phyloP scores from a whole-genome alignment of 2,888 invertebrate genomes.

The Macrophya annulata region DNA sequence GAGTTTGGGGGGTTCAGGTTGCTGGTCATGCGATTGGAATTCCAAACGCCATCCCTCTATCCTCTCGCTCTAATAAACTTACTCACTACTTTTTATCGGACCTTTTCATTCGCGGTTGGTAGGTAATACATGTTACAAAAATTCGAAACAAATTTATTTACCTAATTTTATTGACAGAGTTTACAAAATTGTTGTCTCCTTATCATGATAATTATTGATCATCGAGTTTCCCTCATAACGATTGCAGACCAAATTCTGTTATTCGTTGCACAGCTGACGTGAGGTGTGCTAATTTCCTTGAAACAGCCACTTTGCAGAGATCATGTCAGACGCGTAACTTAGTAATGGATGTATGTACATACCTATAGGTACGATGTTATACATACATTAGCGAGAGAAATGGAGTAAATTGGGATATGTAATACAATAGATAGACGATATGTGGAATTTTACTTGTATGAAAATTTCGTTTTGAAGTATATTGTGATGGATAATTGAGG shows the following conservation, averaged over 20 bases:
- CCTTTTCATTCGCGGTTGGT: not conserved
- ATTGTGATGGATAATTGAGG: not conserved
- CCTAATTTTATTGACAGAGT: not conserved
- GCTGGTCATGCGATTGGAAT: conserved; percentile 46
- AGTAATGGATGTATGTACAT: not conserved
- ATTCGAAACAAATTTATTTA: not conserved
- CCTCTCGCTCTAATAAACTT: not conserved
- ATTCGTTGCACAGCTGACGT: not conserved
- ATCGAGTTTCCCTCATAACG: too few relatives aligned
- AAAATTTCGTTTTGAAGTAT: not conserved
- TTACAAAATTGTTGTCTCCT: too few relatives aligned
- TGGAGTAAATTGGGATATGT: not conserved
- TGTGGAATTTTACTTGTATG: not conserved
- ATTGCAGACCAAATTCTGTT: not conserved
- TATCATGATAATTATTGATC: too few relatives aligned
- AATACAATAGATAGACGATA: not conserved
- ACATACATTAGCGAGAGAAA: not conserved
- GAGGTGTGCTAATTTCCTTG: not conserved
- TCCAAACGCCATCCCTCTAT: conserved; percentile 37
- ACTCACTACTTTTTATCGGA: not conserved
- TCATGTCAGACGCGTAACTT: not conserved
- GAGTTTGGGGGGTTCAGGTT: conserved; percentile 9
- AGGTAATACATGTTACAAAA: not conserved
- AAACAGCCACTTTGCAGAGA: conserved; percentile 10
- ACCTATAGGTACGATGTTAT: not conserved